Evolutionary conservation across 1,140 invertebrate species (phyloP).

Genomic region (Lepidurus packardi): DNA sequence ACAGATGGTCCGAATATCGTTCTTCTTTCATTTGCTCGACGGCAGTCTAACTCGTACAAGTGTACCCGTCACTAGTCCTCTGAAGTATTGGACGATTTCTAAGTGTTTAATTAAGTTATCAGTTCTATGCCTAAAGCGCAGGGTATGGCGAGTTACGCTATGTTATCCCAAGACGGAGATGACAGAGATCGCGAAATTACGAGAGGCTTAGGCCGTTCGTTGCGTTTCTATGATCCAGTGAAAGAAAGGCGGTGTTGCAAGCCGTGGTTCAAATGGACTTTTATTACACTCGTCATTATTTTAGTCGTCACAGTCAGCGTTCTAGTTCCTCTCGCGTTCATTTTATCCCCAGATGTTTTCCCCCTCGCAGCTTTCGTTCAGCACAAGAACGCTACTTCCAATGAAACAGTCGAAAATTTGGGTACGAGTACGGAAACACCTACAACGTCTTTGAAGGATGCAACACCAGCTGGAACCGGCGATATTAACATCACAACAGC

Average conservation of each 20-base stretch:
- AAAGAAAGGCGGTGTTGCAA: neutral
- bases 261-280: constrained; percentile 3
- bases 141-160: neutral
- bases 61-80: neutral
- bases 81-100: neutral
- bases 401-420: neutral
- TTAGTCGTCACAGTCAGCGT: neutral
- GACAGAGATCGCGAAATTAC: constrained; percentile 1
- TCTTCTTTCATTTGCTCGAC: neutral
- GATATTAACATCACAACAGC: neutral
- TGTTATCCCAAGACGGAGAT: neutral
- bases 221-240: neutral
- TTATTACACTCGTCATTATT: neutral
- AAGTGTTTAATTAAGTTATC: neutral
- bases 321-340: neutral
- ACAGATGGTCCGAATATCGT: constrained; percentile 10
- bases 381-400: neutral
- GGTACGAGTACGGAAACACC: neutral
- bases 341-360: constrained; percentile 15
- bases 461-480: neutral
- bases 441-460: neutral
- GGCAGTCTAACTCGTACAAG: constrained; percentile 3
- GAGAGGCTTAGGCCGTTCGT: constrained; percentile 4
- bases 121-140: neutral
- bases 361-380: neutral